Evolutionary conservation across 2,113 vertebrate species (phyloP).

Genomic region (Siphamia tubifer): DNA sequence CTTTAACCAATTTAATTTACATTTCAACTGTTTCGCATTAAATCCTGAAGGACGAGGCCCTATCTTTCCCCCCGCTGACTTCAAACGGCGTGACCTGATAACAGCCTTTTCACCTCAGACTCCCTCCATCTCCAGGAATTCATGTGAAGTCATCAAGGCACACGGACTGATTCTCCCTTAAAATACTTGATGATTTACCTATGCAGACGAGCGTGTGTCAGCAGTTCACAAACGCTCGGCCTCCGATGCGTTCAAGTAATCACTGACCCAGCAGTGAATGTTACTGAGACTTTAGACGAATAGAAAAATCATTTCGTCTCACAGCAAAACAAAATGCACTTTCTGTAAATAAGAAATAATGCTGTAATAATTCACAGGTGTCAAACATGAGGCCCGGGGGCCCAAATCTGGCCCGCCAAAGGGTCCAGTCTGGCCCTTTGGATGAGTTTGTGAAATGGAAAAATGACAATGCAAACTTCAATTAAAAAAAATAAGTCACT

Average conservation of each 20-base stretch:
- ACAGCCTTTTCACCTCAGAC: slow-evolving; percentile 25
- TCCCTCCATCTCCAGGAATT: slow-evolving; percentile 41
- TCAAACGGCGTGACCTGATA: slow-evolving; percentile 43
- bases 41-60: not conserved
- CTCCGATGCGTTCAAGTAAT: slow-evolving; percentile 30
- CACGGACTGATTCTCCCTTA: slow-evolving; percentile 22
- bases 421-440: no score
- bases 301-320: no score
- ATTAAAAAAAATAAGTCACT: no score
- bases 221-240: slow-evolving; percentile 30
- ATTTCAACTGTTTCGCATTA: slow-evolving; percentile 3
- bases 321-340: no score
- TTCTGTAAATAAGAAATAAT: no score
- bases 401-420: no score
- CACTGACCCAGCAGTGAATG: slow-evolving; percentile 42
- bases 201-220: slow-evolving; percentile 15
- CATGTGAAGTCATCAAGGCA: slow-evolving; percentile 36
- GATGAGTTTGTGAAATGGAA: no score
- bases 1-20: slow-evolving; percentile 24
- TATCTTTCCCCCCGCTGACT: not conserved
- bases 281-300: no score
- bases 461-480: no score
- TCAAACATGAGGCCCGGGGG: no score
- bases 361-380: no score
- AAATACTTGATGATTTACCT: slow-evolving; percentile 32